Evolutionary conservation across 1,140 invertebrate genomes (phyloP), one percentile per base, ranked within the genome.

Genomic region (Pinna nobilis): DNA sequence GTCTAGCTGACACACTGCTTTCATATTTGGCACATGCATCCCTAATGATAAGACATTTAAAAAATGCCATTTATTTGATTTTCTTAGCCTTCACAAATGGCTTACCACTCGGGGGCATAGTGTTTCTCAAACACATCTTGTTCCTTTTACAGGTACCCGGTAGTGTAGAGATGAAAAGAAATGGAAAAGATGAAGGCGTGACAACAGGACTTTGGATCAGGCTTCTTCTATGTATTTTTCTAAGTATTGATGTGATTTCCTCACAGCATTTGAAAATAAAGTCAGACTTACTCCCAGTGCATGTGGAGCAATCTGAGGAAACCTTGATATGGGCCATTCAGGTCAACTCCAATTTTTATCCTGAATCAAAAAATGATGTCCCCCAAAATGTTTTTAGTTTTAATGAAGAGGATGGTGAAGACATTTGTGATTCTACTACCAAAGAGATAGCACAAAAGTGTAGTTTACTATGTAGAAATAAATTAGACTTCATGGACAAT

Each of bases 321-420:
- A 59, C 74, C 13, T 63, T 80, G 47, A 69, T 74, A 47, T 80
- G 78, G 78, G 72, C 72, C 7, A 59, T 78, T 13, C 35, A 78
- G 49, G 39, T 77, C 23, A 65, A 53, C 70, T 32, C 44, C 5
- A 32, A 2, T 0, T 11, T 2, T 25, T 9, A 20, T 4, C 20
- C 6, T 25, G 32, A 33, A 44, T 53, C 13, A 33, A 23, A 44
- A 57, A 9, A 37, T 37, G 33, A 33, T 33, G 32, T 37, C 11
- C 32, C 35, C 30, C 50, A 50, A 4, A 30, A 66, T 53, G 63
- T 37, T 23, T 15, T 6, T 15, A 30, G 44, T 7, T 32, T 51
- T 51, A n/a, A n/a, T n/a, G n/a, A n/a, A n/a, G n/a, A n/a, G n/a
- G n/a, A n/a, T n/a, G n/a, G n/a, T n/a, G n/a, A n/a, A n/a, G n/a